Conservation (phyloP, 2,797 vertebrate genomes). For the Sebastolobus altivelis region DNA sequence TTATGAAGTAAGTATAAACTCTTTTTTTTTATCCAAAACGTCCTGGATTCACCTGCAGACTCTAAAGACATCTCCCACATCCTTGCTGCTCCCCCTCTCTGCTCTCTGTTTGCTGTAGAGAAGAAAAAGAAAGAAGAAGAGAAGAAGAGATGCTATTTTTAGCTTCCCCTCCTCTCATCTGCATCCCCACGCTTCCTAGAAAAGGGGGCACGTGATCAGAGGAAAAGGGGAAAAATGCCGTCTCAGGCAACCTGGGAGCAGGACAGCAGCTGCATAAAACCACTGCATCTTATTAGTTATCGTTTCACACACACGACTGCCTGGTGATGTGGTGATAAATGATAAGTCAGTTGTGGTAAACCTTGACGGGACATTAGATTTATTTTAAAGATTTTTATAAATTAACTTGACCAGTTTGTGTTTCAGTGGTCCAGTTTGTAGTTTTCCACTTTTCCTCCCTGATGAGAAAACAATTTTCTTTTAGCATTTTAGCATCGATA, state of each 20-base stretch:
- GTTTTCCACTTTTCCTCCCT: neutral
- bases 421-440: slow-evolving; percentile 1
- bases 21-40: slow-evolving; percentile 10
- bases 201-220: slow-evolving; percentile 73
- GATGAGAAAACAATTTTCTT: neutral
- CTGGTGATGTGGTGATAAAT: neutral
- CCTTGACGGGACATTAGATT: neutral
- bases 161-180: slow-evolving; percentile 74
- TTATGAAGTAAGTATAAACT: neutral
- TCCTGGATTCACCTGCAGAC: slow-evolving; percentile 59
- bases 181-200: slow-evolving; percentile 76
- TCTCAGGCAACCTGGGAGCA: slow-evolving; percentile 62
- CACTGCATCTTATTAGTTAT: slow-evolving; percentile 11
- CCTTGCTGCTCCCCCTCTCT: slow-evolving; percentile 48
- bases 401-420: neutral
- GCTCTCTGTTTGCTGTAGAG: slow-evolving; percentile 64
- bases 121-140: slow-evolving; percentile 41
- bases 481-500: neutral
- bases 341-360: neutral
- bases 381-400: neutral
- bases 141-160: slow-evolving; percentile 79
- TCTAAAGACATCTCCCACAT: slow-evolving; percentile 42
- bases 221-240: slow-evolving; percentile 52
- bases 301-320: slow-evolving; percentile 15
- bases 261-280: slow-evolving; percentile 36